Conservation (phyloP, 2,797 vertebrate genomes). For the Cuculus canorus region DNA sequence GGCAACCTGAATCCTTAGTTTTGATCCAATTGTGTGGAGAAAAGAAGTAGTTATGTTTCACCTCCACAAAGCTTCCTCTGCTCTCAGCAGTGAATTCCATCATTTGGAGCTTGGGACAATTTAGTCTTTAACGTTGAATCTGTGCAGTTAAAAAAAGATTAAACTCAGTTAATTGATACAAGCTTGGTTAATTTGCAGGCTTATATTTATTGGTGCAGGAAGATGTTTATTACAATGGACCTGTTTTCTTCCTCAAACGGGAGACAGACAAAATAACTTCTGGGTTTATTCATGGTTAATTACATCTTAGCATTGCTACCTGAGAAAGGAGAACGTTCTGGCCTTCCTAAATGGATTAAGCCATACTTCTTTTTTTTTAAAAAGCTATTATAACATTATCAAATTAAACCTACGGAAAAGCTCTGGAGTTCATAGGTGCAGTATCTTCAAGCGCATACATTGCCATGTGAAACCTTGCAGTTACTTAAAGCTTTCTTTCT, state of each 20-base stretch:
- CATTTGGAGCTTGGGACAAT: rapidly evolving
- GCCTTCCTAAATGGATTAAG: neutral
- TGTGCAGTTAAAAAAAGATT: neutral
- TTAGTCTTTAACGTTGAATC: neutral
- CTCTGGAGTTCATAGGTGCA: neutral
- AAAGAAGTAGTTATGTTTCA: neutral
- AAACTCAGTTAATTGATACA: neutral
- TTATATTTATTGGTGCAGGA: neutral
- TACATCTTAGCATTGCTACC: neutral
- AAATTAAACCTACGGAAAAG: neutral
- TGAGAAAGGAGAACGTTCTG: neutral
- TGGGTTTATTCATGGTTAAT: neutral
- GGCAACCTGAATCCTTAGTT: neutral
- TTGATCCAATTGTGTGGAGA: neutral
- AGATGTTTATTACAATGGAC: neutral
- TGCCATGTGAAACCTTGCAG: neutral
- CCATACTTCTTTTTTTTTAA: neutral
- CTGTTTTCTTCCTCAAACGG: neutral
- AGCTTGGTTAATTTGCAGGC: neutral
- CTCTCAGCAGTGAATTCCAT: neutral
- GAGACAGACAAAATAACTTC: neutral
- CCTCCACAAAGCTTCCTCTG: neutral
- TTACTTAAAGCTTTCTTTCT: constrained; percentile 22
- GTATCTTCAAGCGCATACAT: neutral
- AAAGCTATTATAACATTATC: neutral